These are phyloP conservation scores for Heliconius congener DNA, from an alignment of 1,140 invertebrate genomes.

Conservation along the genomic window DNA sequence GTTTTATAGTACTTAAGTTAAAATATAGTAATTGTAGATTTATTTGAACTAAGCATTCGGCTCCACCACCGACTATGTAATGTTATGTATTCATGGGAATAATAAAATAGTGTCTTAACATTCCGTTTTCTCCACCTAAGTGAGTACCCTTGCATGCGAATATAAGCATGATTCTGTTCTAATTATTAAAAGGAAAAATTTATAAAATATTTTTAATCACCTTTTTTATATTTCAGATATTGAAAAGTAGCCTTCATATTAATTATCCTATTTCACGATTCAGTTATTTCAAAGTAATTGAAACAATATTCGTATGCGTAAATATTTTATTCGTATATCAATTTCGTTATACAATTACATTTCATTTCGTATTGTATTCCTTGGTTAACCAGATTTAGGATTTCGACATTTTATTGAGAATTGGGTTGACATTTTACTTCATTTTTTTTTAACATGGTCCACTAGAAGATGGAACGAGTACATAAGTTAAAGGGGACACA, in stretches of 20 bases:
- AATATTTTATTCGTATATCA: slow-evolving; percentile 22
- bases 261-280: slow-evolving; percentile 15
- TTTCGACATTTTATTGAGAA: slow-evolving; percentile 19
- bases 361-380: slow-evolving; percentile 27
- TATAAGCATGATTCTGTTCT: no score
- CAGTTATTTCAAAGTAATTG: slow-evolving; percentile 9
- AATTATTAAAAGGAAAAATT: not conserved
- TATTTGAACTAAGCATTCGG: no score
- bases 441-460: slow-evolving; percentile 37
- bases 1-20: no score
- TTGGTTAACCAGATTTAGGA: slow-evolving; percentile 25
- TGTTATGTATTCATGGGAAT: no score
- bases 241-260: not conserved
- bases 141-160: no score
- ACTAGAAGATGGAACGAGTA: slow-evolving; percentile 44
- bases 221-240: not conserved
- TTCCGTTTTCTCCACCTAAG: no score
- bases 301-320: slow-evolving; percentile 26
- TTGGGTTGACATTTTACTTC: slow-evolving; percentile 8
- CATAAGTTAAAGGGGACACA: slow-evolving; percentile 51
- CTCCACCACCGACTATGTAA: no score
- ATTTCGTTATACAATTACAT: slow-evolving; percentile 32
- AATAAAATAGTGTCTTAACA: no score
- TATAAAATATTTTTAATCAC: not conserved
- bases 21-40: no score